A percentile compares a stretch with the other conserved stretches of the same genome.
phyloP scores from a whole-genome alignment of 2,797 vertebrate species.

The Siniperca scherzeri region DNA sequence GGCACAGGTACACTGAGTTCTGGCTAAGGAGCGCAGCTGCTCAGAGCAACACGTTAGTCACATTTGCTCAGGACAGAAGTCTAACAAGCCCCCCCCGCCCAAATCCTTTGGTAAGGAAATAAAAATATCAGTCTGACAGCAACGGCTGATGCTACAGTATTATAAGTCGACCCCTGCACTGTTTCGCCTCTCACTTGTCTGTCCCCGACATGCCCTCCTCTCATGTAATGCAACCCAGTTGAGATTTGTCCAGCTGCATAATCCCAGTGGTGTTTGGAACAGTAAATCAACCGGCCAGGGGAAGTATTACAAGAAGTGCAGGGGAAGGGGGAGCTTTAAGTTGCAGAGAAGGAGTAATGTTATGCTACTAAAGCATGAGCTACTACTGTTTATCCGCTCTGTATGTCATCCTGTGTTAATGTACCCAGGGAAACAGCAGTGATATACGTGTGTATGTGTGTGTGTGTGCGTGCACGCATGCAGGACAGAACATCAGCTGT shows the following conservation, averaged over 20 bases:
- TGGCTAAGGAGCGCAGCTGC: conserved; percentile 62
- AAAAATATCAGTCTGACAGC: conserved; percentile 63
- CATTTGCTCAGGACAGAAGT: conserved; percentile 62
- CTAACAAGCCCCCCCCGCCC: conserved; percentile 48
- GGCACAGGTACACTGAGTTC: conserved; percentile 70
- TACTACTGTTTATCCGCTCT: conserved; percentile 83
- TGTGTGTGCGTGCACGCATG: conserved; percentile 60
- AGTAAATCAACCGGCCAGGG: conserved; percentile 82
- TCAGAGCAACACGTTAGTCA: conserved; percentile 57
- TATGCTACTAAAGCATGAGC: conserved; percentile 88
- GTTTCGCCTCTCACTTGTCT: conserved; percentile 53
- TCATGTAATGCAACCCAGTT: conserved; percentile 61
- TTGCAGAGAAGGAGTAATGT: conserved; percentile 81
- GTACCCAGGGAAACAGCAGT: conserved; percentile 74
- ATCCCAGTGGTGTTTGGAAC: conserved; percentile 70
- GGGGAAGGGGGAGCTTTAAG: conserved; percentile 65
- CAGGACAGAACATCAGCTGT: conserved; percentile 86
- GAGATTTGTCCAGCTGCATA: conserved; percentile 75
- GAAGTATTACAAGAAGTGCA: conserved; percentile 68
- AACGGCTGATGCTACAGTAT: conserved; percentile 40
- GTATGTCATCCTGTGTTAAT: conserved; percentile 86
- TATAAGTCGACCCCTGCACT: conserved; percentile 45
- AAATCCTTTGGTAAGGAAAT: conserved; percentile 40
- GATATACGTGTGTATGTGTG: conserved; percentile 60
- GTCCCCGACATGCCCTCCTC: conserved; percentile 40